Percentiles rank a stretch among this genome's conserved stretches.
Evolutionary conservation across 2,113 vertebrate genomes (phyloP).

Genomic region (Esox niger): DNA sequence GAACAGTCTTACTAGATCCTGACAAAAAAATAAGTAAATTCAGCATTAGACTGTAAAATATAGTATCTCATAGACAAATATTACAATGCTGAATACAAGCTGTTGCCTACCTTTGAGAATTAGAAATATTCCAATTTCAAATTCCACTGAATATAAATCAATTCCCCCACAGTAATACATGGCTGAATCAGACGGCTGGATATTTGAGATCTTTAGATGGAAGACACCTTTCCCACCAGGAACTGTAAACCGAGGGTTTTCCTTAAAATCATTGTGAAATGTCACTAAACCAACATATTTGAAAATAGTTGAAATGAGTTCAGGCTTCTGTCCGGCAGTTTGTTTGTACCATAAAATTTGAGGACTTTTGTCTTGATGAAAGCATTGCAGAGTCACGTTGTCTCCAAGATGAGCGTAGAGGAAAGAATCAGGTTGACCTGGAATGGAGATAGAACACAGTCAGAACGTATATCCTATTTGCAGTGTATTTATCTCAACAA

Average conservation of each 20-base stretch:
- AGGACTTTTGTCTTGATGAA: not conserved
- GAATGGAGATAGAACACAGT: too few species aligned
- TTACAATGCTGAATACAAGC: too few species aligned
- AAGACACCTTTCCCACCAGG: not conserved
- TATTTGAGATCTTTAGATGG: slow-evolving; percentile 15
- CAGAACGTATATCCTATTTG: too few species aligned
- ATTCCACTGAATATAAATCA: not conserved
- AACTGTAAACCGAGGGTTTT: too few species aligned
- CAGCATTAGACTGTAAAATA: too few species aligned
- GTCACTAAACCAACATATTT: not conserved
- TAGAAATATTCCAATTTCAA: slow-evolving; percentile 14
- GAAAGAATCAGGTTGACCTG: not conserved
- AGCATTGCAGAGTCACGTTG: slow-evolving; percentile 19
- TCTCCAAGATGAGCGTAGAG: slow-evolving; percentile 12
- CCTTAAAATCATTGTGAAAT: slow-evolving; percentile 1
- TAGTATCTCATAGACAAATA: too few species aligned
- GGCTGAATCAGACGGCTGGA: slow-evolving; percentile 14
- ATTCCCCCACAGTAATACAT: slow-evolving; percentile 14
- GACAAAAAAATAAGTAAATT: too few species aligned
- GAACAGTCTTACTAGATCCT: not conserved
- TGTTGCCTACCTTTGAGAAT: slow-evolving; percentile 6
- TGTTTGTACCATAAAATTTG: slow-evolving; percentile 18
- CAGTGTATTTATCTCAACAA: too few species aligned
- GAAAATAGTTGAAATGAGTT: slow-evolving; percentile 4
- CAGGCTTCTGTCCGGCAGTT: slow-evolving; percentile 15